These are phyloP conservation scores for Polypterus senegalus DNA, from an alignment of 2,113 vertebrate genomes.

Conservation along the genomic window DNA sequence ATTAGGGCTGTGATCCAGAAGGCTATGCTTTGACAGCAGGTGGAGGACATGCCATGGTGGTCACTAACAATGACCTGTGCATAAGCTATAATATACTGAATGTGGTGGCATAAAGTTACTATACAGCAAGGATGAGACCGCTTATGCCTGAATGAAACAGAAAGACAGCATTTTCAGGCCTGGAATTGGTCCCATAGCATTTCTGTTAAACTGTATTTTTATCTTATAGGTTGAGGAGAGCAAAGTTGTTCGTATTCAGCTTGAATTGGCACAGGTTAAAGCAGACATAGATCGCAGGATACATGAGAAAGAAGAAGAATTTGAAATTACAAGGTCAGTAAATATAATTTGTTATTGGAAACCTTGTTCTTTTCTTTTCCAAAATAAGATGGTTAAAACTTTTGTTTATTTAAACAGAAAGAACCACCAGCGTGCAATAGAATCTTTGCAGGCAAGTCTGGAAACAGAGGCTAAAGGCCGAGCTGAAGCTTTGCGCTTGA, in stretches of 20 bases:
- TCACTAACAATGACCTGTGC: too few relatives aligned
- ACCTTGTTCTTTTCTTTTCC: too few relatives aligned
- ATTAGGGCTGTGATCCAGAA: too few relatives aligned
- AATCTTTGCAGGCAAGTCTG: conserved; percentile 60
- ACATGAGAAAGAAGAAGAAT: conserved; percentile 49
- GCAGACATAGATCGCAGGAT: conserved; percentile 42
- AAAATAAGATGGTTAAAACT: not conserved
- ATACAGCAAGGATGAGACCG: not conserved
- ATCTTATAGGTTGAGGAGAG: conserved; percentile 40
- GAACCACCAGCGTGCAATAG: conserved; percentile 45
- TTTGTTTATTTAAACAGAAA: conserved; percentile 38
- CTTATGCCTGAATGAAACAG: not conserved
- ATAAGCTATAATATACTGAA: too few relatives aligned
- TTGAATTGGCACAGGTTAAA: conserved; percentile 49
- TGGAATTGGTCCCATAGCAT: not conserved
- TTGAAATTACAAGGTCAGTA: conserved; percentile 42
- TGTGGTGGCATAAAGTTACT: too few relatives aligned
- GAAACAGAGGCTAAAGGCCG: conserved; percentile 46
- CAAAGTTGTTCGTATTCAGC: conserved; percentile 40
- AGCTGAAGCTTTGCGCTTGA: conserved; percentile 46
- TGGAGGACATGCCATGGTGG: too few relatives aligned
- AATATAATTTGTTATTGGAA: not conserved
- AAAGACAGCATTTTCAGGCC: not conserved
- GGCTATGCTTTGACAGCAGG: too few relatives aligned
- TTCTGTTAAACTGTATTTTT: not conserved